Conservation (phyloP, 2,113 vertebrate species). For the Rafetus swinhoei region DNA sequence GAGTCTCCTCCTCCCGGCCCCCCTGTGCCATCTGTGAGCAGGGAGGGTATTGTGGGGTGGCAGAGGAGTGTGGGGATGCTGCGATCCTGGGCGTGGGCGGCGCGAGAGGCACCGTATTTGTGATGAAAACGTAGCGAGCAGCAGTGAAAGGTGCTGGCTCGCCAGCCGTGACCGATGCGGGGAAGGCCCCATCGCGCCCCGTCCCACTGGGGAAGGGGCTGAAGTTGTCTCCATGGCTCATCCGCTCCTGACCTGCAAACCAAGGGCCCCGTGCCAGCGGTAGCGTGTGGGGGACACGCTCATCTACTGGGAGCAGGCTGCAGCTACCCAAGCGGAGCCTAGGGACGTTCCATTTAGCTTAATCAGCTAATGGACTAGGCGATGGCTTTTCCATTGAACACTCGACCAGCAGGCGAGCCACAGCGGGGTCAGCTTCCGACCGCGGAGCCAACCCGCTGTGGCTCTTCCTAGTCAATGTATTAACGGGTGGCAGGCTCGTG, state of each 20-base stretch:
- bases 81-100: not conserved
- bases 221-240: not conserved
- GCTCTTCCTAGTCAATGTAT: too few species aligned
- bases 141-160: not conserved
- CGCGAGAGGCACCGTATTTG: not conserved
- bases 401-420: too few species aligned
- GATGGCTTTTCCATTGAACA: too few species aligned
- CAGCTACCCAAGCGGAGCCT: not conserved
- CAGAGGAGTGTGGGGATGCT: not conserved
- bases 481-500: too few species aligned
- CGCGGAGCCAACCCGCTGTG: too few species aligned
- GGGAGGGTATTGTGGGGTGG: accelerated
- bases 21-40: accelerated
- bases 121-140: not conserved
- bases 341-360: too few species aligned
- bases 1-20: not conserved
- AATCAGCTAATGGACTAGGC: too few species aligned
- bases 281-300: not conserved
- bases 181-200: not conserved
- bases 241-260: not conserved
- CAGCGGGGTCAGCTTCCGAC: too few species aligned
- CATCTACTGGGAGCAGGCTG: not conserved
- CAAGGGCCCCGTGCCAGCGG: not conserved
- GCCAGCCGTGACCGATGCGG: accelerated
- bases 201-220: accelerated